A percentile compares a stretch with the other conserved stretches of the same genome.
phyloP scores from a whole-genome alignment of 2,113 vertebrate genomes.

The Sapajus apella region DNA sequence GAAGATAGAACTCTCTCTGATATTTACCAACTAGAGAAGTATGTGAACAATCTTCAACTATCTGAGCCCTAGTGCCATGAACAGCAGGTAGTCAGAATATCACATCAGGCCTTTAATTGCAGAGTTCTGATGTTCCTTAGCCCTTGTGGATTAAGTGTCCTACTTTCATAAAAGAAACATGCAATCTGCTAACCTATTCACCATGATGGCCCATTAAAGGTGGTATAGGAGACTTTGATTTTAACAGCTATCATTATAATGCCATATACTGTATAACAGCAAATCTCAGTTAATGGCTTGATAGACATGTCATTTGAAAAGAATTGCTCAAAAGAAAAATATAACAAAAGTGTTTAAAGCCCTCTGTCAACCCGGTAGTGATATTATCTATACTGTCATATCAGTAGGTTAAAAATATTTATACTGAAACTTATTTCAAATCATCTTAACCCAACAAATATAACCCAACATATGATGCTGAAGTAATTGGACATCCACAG shows the following conservation, averaged over 20 bases:
- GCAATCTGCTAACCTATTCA: neutral
- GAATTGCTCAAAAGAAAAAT: neutral
- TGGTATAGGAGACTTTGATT: neutral
- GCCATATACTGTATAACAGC: neutral
- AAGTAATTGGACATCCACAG: neutral
- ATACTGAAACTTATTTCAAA: neutral
- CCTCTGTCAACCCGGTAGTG: neutral
- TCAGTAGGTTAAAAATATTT: neutral
- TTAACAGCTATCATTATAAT: neutral
- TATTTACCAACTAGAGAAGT: neutral
- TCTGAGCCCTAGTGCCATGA: neutral
- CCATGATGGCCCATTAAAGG: neutral
- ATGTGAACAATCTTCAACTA: neutral
- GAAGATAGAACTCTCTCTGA: neutral
- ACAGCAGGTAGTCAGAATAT: neutral
- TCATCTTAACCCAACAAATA: neutral
- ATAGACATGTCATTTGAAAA: neutral
- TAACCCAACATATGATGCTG: neutral
- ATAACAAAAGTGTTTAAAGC: neutral
- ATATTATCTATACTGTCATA: neutral
- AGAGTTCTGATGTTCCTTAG: neutral
- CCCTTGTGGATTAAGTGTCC: neutral
- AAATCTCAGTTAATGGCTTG: neutral
- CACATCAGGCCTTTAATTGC: neutral
- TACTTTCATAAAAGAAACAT: neutral